Evolutionary conservation across 2,888 invertebrate species (phyloP), one percentile per base, ranked within the genome.

Genomic region (Chymomyza procnemis): DNA sequence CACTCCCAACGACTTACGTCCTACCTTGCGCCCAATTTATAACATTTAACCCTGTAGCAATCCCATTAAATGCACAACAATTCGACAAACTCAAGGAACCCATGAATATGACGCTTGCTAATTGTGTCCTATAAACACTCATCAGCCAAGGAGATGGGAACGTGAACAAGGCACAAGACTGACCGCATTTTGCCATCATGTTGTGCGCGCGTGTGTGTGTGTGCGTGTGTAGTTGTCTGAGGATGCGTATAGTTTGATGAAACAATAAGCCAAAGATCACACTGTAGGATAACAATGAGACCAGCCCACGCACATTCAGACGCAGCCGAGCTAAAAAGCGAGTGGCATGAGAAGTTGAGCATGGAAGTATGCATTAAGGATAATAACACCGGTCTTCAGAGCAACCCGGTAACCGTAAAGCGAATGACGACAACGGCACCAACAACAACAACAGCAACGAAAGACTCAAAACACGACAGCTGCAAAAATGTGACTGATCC

Each of bases 401-500:
- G 85, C 76, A 73, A 72, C 65, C 16, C 55, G 59, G 69, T 74
- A 66, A 67, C 26, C 61, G 54, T 60, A 62, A 34, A 47, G 41
- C 41, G 46, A 30, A 62, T 69, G 73, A 69, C 79, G 58, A 73
- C 69, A 72, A 50, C 73, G 64, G 61, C 68, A 70, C n/a, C 65
- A 77, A 50, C 73, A 65, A 61, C 68, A 70, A 18, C 65, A 77
- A 12, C 69, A 70, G 22, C 61, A 69, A 26, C 41, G 12, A 56
- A 47, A 47, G 54, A 61, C 56, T 70, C 83, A 87, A 87, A 75
- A 88, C n/a, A 76, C 86, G 88, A 87, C 89, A 89, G 89, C 89
- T 89, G 89, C 89, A 89, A 89, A 85, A 80, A 83, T 56, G 71
- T 84, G 87, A 81, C 76, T 81, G 86, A 88, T 86, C 85, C 83